Conservation (phyloP, 2,113 vertebrate species). For the Pitta sordida region DNA sequence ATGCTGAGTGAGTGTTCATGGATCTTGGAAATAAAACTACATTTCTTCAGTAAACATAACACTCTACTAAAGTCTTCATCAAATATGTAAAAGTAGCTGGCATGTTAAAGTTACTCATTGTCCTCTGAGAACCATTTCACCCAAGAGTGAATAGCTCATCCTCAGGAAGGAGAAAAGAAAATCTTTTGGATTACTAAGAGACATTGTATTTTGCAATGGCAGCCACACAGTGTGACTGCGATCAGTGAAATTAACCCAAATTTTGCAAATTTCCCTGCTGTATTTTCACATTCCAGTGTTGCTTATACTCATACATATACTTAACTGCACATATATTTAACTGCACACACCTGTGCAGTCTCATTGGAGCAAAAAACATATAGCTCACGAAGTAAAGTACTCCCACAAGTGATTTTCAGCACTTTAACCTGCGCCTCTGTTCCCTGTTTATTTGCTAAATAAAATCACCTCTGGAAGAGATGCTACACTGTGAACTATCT, state of each 20-base stretch:
- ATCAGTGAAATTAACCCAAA: neutral
- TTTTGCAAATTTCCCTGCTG: neutral
- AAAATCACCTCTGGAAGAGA: neutral
- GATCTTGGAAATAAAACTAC: conserved; percentile 6
- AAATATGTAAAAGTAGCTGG: conserved; percentile 32
- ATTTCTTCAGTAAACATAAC: conserved; percentile 38
- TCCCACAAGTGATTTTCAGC: neutral
- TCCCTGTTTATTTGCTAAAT: neutral
- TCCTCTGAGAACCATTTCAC: neutral
- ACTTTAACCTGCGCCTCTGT: neutral
- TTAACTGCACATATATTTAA: neutral
- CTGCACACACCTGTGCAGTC: neutral
- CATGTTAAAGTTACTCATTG: neutral
- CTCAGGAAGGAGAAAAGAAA: conserved; percentile 15
- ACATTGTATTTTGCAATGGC: neutral
- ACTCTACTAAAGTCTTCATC: conserved; percentile 8
- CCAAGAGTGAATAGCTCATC: conserved; percentile 23
- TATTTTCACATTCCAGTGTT: neutral
- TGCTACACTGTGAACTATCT: neutral
- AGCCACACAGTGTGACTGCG: neutral
- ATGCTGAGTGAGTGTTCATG: neutral
- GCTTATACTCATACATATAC: neutral
- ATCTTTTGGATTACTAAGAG: neutral
- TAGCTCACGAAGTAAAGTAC: neutral
- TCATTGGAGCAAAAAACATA: neutral